Percentiles rank a stretch among this genome's conserved stretches.
phyloP scores from a whole-genome alignment of 2,888 invertebrate species.

The Drosophila macrothrix region DNA sequence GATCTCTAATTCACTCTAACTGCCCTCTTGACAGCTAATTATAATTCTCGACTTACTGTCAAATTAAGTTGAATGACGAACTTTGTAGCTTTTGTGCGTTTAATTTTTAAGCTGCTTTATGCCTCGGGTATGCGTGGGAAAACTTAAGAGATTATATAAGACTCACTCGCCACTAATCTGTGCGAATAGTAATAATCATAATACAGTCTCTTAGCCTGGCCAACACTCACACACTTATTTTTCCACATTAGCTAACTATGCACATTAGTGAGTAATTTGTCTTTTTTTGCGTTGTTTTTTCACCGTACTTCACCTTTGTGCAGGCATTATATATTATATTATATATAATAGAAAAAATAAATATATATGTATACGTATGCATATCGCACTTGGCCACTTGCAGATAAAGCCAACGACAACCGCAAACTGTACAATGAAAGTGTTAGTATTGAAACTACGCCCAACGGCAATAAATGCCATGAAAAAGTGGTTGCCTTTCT shows the following conservation, averaged over 20 bases:
- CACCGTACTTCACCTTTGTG: conserved; percentile 14
- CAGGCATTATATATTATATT: conserved; percentile 13
- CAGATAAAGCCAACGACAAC: conserved; percentile 48
- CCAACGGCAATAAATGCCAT: conserved; percentile 23
- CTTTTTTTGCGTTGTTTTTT: conserved; percentile 34
- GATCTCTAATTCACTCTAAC: conserved; percentile 44
- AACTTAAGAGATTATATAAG: conserved; percentile 55
- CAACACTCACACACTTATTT: background rate
- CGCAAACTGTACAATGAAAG: conserved; percentile 63
- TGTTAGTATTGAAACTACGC: conserved; percentile 64
- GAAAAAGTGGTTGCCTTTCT: conserved; percentile 47
- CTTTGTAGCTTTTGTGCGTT: conserved; percentile 10
- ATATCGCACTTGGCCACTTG: conserved; percentile 5
- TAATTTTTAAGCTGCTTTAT: conserved; percentile 54
- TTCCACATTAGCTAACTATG: conserved; percentile 60
- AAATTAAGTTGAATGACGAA: conserved; percentile 66
- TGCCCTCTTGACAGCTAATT: conserved; percentile 64
- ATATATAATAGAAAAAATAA: background rate
- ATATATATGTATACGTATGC: background rate
- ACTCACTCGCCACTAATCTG: conserved; percentile 30
- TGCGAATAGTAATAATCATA: conserved; percentile 14
- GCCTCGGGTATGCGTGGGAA: conserved; percentile 69
- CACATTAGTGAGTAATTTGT: conserved; percentile 66
- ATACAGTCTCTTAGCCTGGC: conserved; percentile 2
- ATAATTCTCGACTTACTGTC: conserved; percentile 66